Evolutionary conservation across 2,113 vertebrate species (phyloP).

Genomic region (Lates calcarifer): DNA sequence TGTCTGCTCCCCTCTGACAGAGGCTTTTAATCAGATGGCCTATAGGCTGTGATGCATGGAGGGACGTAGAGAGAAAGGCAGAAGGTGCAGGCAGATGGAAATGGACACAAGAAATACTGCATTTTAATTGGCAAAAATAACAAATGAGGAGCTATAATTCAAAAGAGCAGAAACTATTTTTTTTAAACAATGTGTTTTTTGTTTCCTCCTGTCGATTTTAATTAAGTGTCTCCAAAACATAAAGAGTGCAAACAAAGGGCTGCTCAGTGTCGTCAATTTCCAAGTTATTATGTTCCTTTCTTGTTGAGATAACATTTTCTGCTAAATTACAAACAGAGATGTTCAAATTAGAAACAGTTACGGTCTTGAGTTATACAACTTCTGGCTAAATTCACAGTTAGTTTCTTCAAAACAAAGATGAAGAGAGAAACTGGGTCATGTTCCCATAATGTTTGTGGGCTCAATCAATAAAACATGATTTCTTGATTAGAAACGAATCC

Average conservation of each 20-base stretch:
- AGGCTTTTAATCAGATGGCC: conserved; percentile 66
- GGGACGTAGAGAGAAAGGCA: neutral
- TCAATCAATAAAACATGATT: conserved; percentile 67
- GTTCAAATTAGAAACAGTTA: conserved; percentile 44
- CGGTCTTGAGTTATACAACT: neutral
- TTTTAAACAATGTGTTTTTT: neutral
- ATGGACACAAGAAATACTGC: neutral
- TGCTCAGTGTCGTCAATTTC: neutral
- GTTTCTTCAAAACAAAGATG: conserved; percentile 28
- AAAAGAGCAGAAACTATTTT: neutral
- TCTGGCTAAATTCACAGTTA: conserved; percentile 16
- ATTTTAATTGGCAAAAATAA: neutral
- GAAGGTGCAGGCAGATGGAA: neutral
- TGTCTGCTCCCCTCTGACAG: conserved; percentile 47
- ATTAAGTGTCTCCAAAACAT: neutral
- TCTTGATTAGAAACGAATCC: conserved; percentile 38
- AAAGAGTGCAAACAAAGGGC: neutral
- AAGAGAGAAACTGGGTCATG: conserved; percentile 51
- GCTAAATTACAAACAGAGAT: conserved; percentile 41
- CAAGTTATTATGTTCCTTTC: no score
- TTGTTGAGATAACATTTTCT: conserved; percentile 2
- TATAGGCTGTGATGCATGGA: conserved; percentile 14
- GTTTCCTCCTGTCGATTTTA: neutral
- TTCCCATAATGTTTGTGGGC: conserved; percentile 32
- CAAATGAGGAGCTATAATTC: neutral